Evolutionary conservation across 1,140 invertebrate species (phyloP).

Genomic region (Paralvinella palmiformis): DNA sequence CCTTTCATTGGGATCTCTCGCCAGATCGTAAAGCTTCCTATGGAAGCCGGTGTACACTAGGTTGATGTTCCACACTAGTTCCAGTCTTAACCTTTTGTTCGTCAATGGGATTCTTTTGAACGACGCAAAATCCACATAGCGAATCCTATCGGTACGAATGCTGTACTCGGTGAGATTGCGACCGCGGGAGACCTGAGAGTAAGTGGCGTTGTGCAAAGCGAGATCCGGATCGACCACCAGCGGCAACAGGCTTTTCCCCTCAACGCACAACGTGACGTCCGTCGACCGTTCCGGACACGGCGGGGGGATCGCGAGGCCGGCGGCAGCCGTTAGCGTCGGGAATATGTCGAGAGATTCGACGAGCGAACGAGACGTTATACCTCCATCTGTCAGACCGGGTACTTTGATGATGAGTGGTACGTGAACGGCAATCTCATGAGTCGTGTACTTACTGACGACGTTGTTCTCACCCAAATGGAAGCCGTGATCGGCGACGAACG

Average conservation of each 20-base stretch:
- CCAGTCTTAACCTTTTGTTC: no score
- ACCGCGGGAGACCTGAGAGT: no score
- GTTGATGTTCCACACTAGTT: no score
- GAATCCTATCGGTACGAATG: no score
- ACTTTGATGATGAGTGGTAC: not conserved
- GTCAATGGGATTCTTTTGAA: no score
- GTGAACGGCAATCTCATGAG: not conserved
- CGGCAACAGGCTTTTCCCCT: not conserved
- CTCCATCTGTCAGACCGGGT: not conserved
- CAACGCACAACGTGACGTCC: not conserved
- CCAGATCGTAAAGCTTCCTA: no score
- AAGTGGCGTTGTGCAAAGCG: no score
- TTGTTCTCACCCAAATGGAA: constrained; percentile 25
- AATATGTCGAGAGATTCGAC: constrained; percentile 7
- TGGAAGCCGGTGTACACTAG: no score
- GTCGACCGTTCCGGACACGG: not conserved
- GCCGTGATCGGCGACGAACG: constrained; percentile 25
- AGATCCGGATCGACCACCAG: no score
- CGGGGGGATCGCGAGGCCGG: not conserved
- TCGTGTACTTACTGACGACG: constrained; percentile 9
- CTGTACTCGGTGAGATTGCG: no score
- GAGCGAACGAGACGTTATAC: not conserved
- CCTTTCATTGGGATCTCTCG: no score
- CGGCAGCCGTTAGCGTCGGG: not conserved
- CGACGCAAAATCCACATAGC: no score